Conservation (phyloP, 2,888 invertebrate genomes). For the Euplexia lucipara region DNA sequence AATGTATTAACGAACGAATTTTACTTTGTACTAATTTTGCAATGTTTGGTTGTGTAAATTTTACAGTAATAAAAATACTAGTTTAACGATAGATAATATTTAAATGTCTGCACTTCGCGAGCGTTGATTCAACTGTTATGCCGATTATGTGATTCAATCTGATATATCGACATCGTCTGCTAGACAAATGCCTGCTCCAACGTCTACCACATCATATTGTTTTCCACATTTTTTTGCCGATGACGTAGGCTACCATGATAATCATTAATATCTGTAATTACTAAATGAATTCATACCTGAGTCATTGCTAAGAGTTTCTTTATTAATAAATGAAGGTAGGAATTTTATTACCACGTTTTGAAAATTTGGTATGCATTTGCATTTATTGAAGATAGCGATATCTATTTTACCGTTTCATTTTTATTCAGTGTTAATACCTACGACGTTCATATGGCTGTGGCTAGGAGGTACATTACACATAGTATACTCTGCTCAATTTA, state of each 20-base stretch:
- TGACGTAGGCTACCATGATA: slow-evolving; percentile 9
- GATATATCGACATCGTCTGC: background rate
- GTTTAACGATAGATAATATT: slow-evolving; percentile 1
- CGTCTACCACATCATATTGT: slow-evolving; percentile 1
- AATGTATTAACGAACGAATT: slow-evolving; percentile 4
- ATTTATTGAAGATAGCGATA: background rate
- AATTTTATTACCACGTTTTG: background rate
- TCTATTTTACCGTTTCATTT: slow-evolving; percentile 5
- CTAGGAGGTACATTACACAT: slow-evolving; percentile 11
- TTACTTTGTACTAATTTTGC: slow-evolving; percentile 8
- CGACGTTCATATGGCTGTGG: slow-evolving; percentile 6
- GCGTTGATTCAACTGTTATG: slow-evolving; percentile 11
- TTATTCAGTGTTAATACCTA: slow-evolving; percentile 29
- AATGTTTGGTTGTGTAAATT: background rate
- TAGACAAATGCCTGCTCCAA: slow-evolving; percentile 15
- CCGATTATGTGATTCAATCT: slow-evolving; percentile 18
- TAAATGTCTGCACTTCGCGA: slow-evolving; percentile 3
- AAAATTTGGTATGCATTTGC: too few relatives aligned
- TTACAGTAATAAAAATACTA: slow-evolving; percentile 2
- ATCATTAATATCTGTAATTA: slow-evolving; percentile 5
- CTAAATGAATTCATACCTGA: slow-evolving; percentile 13
- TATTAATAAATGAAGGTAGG: too few relatives aligned
- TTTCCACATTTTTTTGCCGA: slow-evolving; percentile 10
- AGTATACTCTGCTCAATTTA: slow-evolving; percentile 25
- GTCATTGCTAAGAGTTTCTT: background rate